A percentile compares a stretch with the other conserved stretches of the same genome.
Evolutionary conservation across 2,888 invertebrate genomes (phyloP).

Genomic region (Agelastica alni): DNA sequence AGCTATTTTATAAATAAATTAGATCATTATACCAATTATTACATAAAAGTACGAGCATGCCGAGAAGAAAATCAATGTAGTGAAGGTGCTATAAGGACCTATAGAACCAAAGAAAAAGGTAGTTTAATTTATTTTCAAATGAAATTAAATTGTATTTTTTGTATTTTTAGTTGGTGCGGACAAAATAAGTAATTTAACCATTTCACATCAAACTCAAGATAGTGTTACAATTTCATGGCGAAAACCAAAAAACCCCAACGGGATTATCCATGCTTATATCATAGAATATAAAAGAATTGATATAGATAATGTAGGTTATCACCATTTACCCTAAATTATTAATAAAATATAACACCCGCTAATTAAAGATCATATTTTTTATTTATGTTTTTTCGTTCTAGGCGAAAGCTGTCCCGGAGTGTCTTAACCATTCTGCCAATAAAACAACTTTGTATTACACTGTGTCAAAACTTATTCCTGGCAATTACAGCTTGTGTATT

Average conservation of each 20-base stretch:
- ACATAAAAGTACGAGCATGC: conserved; percentile 77
- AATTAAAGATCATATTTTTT: too few species aligned
- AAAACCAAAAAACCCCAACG: conserved; percentile 83
- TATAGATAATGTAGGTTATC: conserved; percentile 65
- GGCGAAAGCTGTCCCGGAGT: conserved; percentile 63
- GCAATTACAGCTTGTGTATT: conserved; percentile 81
- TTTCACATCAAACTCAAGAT: conserved; percentile 59
- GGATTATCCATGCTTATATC: conserved; percentile 82
- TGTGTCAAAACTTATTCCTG: conserved; percentile 67
- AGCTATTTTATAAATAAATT: conserved; percentile 65
- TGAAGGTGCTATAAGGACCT: conserved; percentile 55
- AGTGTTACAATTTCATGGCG: conserved; percentile 77
- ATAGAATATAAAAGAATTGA: conserved; percentile 75
- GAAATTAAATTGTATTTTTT: too few species aligned
- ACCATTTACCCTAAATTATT: too few species aligned
- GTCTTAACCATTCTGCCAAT: conserved; percentile 61
- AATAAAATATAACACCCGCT: too few species aligned
- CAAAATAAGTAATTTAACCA: conserved; percentile 61
- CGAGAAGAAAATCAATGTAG: conserved; percentile 69
- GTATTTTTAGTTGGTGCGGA: conserved; percentile 75
- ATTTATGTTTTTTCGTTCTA: conserved; percentile 47
- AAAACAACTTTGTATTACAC: conserved; percentile 48
- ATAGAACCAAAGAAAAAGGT: conserved; percentile 55
- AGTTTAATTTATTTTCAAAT: conserved; percentile 10
- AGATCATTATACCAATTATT: conserved; percentile 79